Percentiles rank a stretch among this genome's conserved stretches.
Evolutionary conservation across 2,888 invertebrate species (phyloP).

Genomic region (Lottia scabra): DNA sequence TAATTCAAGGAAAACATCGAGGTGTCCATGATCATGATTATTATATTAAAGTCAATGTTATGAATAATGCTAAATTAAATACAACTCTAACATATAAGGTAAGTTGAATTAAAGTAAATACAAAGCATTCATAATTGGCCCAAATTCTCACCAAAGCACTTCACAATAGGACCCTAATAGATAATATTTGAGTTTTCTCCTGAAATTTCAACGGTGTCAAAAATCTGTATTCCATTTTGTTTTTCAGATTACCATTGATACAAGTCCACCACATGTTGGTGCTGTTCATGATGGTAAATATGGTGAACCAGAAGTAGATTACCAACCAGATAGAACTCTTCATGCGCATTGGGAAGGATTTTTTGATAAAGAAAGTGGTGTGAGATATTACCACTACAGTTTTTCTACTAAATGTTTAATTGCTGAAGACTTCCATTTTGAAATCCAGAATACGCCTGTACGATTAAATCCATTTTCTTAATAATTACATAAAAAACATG

Average conservation of each 20-base stretch:
- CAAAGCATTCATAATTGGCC: background rate
- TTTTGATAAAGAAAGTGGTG: conserved; percentile 53
- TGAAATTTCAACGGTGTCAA: no score
- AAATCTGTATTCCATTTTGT: background rate
- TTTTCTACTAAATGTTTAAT: conserved; percentile 32
- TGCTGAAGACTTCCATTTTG: conserved; percentile 10
- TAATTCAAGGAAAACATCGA: conserved; percentile 24
- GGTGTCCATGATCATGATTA: conserved; percentile 50
- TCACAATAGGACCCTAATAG: no score
- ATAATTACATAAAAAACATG: no score
- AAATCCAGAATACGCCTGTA: background rate
- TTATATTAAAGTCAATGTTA: conserved; percentile 41
- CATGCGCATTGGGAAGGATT: conserved; percentile 50
- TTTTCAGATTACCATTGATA: conserved; percentile 50
- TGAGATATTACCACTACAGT: conserved; percentile 45
- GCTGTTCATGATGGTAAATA: conserved; percentile 42
- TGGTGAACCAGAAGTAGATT: conserved; percentile 45
- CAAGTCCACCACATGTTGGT: conserved; percentile 47
- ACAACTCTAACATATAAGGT: conserved; percentile 37
- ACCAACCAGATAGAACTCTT: conserved; percentile 33
- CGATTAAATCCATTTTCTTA: no score
- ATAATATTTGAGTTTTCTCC: no score
- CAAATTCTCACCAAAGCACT: no score
- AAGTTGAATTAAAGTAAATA: background rate
- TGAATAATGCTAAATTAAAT: conserved; percentile 40